Evolutionary conservation across 2,888 invertebrate genomes (phyloP).

Genomic region (Campoletis raptor): DNA sequence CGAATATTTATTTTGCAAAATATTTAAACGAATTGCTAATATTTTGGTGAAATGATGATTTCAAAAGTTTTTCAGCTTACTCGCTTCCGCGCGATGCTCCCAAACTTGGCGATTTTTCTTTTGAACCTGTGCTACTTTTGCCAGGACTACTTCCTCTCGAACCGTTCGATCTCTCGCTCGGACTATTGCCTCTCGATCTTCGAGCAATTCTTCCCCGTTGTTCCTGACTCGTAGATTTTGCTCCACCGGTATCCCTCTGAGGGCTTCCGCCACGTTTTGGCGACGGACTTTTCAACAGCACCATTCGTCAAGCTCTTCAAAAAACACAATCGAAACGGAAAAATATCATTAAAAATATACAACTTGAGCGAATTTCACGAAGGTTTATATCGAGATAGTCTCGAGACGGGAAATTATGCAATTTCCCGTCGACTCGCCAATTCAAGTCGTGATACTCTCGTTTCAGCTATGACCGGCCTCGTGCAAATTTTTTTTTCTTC

Average conservation of each 20-base stretch:
- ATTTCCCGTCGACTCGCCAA: constrained; percentile 57
- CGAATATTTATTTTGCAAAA: background rate
- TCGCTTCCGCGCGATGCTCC: constrained; percentile 85
- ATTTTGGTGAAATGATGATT: background rate
- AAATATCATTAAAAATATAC: background rate
- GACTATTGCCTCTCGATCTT: constrained; percentile 79
- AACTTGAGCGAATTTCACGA: constrained; percentile 1
- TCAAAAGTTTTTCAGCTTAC: constrained; percentile 79
- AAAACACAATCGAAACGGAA: constrained; percentile 1
- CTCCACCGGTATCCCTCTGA: constrained; percentile 71
- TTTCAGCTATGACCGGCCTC: constrained; percentile 26
- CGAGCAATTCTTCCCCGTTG: constrained; percentile 59
- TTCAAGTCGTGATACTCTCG: constrained; percentile 4
- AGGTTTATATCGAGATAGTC: constrained; percentile 13
- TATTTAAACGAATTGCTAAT: no score
- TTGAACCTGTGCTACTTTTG: constrained; percentile 72
- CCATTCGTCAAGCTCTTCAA: constrained; percentile 77
- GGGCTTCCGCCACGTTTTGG: constrained; percentile 78
- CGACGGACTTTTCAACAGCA: constrained; percentile 80
- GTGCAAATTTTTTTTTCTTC: constrained; percentile 18
- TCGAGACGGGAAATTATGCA: constrained; percentile 60
- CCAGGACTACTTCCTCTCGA: constrained; percentile 84
- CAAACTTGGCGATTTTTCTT: constrained; percentile 74
- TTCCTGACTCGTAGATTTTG: constrained; percentile 51
- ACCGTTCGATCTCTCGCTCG: constrained; percentile 73